phyloP scores from a whole-genome alignment of 2,888 invertebrate genomes.

The Platycnemis pennipes region DNA sequence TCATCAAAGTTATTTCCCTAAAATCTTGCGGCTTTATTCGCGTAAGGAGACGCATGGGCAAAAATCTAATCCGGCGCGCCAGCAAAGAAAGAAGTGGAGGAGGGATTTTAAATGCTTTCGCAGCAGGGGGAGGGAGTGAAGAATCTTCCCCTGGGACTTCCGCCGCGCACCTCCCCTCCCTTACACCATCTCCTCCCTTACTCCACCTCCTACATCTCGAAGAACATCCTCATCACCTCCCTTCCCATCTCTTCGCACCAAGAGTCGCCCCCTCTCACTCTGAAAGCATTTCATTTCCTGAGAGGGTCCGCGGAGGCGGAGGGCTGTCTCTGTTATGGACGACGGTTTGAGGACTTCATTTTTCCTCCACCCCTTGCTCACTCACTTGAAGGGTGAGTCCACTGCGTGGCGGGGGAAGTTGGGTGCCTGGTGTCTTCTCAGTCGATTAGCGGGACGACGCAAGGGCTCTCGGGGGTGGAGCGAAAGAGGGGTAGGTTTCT shows the following conservation, averaged over 20 bases:
- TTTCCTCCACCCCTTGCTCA: neutral
- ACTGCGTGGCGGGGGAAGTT: neutral
- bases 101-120: neutral
- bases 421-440: neutral
- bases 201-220: too few relatives aligned
- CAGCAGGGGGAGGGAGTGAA: neutral
- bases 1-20: too few relatives aligned
- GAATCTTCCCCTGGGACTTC: neutral
- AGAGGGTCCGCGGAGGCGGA: neutral
- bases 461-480: neutral
- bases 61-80: neutral
- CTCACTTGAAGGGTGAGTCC: neutral
- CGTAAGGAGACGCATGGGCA: neutral
- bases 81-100: neutral
- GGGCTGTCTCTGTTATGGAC: neutral
- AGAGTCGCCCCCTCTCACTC: neutral
- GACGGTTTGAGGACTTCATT: conserved; percentile 35
- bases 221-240: neutral
- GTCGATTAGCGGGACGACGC: conserved; percentile 5
- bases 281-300: conserved; percentile 40
- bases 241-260: neutral
- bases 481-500: too few relatives aligned
- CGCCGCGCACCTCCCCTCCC: neutral
- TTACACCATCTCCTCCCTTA: neutral
- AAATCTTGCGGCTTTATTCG: too few relatives aligned